Conservation (phyloP, 23 tunicate genomes). For the Trididemnum nubilum region DNA sequence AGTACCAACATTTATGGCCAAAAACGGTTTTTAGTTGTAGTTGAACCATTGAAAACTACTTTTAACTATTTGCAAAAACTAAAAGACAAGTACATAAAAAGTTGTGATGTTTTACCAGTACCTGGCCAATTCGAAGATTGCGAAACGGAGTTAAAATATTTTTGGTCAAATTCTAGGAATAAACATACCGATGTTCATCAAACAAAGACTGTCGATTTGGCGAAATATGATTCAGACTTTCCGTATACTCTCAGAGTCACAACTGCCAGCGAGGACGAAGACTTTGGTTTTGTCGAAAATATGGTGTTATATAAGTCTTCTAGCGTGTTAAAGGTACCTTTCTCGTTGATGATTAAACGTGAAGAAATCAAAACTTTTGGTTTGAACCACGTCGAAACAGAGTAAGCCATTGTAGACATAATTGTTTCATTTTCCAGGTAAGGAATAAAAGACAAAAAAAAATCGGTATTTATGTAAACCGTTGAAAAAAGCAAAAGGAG, state of each 20-base stretch:
- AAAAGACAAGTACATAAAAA: neutral
- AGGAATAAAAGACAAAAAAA: no score
- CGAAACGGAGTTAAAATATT: neutral
- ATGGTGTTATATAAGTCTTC: neutral
- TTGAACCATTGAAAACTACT: neutral
- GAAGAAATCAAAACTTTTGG: neutral
- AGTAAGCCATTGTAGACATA: neutral
- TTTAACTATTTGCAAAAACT: slow-evolving; percentile 6
- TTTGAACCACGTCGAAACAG: neutral
- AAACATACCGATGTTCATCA: no score
- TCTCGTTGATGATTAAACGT: neutral
- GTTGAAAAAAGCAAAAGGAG: no score
- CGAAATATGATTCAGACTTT: no score
- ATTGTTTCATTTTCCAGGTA: no score
- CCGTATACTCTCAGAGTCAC: no score
- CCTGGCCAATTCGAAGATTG: slow-evolving; percentile 18
- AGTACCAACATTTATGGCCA: slow-evolving; percentile 6
- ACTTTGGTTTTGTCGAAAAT: neutral
- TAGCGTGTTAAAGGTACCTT: neutral
- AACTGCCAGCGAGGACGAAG: neutral
- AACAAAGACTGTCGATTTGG: no score
- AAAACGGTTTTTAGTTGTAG: neutral
- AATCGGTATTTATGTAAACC: no score
- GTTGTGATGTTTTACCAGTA: neutral
- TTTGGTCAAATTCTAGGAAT: no score